Percentiles rank a stretch among this genome's conserved stretches.
phyloP scores from a whole-genome alignment of 1,140 invertebrate species.

The Neodiprion virginianus region DNA sequence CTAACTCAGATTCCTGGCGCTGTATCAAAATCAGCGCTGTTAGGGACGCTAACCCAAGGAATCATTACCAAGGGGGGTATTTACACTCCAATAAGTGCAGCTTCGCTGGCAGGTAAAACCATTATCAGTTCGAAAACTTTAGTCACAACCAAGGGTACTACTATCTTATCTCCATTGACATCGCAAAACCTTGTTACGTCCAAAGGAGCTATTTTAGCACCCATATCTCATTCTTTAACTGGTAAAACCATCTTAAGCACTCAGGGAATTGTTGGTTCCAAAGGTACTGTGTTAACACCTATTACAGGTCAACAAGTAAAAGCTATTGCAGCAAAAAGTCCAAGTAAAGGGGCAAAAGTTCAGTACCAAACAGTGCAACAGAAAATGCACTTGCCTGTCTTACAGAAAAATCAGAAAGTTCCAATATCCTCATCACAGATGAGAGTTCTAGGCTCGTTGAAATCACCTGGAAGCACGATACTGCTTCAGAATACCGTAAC shows the following conservation, averaged over 20 bases:
- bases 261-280: constrained; percentile 44
- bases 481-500: constrained; percentile 39
- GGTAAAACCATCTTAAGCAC: constrained; percentile 41
- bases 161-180: constrained; percentile 35
- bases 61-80: constrained; percentile 48
- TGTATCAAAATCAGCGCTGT: constrained; percentile 33
- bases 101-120: constrained; percentile 40
- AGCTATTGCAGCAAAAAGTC: constrained; percentile 52
- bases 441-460: constrained; percentile 22
- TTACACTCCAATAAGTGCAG: constrained; percentile 41
- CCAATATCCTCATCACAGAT: constrained; percentile 33
- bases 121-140: constrained; percentile 44
- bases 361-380: constrained; percentile 46
- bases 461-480: constrained; percentile 36
- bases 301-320: constrained; percentile 58
- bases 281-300: constrained; percentile 60
- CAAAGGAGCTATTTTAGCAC: constrained; percentile 62
- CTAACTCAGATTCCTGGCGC: constrained; percentile 41
- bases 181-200: constrained; percentile 50
- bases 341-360: constrained; percentile 46
- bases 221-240: constrained; percentile 38
- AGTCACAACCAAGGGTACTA: constrained; percentile 36
- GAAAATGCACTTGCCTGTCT: constrained; percentile 48
- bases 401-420: constrained; percentile 44
- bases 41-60: constrained; percentile 43